Evolutionary conservation across 2,113 vertebrate species (phyloP).

Genomic region (Colinus virginianus): DNA sequence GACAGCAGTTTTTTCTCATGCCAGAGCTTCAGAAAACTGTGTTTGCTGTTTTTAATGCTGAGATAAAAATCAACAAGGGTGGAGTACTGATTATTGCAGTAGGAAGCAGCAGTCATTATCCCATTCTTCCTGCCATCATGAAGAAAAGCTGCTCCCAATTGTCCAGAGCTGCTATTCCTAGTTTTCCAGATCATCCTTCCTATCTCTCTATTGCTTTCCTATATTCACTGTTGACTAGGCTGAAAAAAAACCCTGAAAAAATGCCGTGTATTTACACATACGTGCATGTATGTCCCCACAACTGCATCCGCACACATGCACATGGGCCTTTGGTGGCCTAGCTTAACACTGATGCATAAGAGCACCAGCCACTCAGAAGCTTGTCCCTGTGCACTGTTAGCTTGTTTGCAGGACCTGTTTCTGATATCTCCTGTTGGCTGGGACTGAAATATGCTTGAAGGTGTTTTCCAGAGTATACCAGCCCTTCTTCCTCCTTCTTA

Average conservation of each 20-base stretch:
- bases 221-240: background rate
- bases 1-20: background rate
- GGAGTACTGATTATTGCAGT: background rate
- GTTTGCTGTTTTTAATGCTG: background rate
- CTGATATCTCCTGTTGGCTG: background rate
- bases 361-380: background rate
- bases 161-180: background rate
- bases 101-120: background rate
- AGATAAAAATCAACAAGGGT: background rate
- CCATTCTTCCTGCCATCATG: background rate
- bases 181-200: background rate
- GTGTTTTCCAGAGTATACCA: background rate
- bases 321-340: background rate
- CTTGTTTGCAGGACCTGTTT: background rate
- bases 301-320: rapidly evolving
- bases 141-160: background rate
- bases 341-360: background rate
- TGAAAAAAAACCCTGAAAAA: background rate
- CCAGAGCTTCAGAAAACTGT: background rate
- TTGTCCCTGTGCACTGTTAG: background rate
- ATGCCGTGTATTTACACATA: background rate
- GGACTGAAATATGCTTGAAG: background rate
- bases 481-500: background rate
- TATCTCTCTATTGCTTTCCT: background rate
- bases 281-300: background rate